Conservation (phyloP, 2,888 invertebrate species). For the Pycnomerus fuliginosus region DNA sequence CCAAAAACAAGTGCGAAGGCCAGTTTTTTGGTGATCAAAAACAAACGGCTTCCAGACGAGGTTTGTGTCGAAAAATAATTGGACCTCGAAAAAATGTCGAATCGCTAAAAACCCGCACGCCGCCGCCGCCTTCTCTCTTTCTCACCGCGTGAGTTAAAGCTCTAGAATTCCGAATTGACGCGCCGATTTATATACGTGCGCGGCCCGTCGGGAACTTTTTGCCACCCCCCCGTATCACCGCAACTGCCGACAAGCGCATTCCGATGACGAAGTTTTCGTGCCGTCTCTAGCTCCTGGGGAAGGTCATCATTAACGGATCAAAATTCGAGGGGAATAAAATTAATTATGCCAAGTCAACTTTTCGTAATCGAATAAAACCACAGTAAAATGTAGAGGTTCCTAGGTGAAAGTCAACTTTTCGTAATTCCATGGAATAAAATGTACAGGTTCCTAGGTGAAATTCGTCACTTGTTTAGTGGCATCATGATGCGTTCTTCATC, state of each 20-base stretch:
- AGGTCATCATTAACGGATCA: too few relatives aligned
- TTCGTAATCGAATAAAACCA: too few relatives aligned
- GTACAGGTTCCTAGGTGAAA: too few relatives aligned
- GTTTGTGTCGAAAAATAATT: conserved; percentile 50
- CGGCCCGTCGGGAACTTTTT: conserved; percentile 14
- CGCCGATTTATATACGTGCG: conserved; percentile 41
- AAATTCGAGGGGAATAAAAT: too few relatives aligned
- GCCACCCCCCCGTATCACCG: conserved; percentile 10
- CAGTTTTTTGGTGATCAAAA: conserved; percentile 42
- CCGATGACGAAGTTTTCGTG: conserved; percentile 9
- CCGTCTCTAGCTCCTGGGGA: not conserved
- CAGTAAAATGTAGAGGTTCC: too few relatives aligned
- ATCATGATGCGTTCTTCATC: too few relatives aligned
- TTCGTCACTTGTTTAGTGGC: too few relatives aligned
- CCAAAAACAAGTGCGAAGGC: conserved; percentile 44
- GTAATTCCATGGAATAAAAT: too few relatives aligned
- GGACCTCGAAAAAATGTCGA: conserved; percentile 47
- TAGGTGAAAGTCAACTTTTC: too few relatives aligned
- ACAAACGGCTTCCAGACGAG: conserved; percentile 43
- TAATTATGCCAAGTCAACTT: too few relatives aligned
- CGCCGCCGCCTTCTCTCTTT: conserved; percentile 17
- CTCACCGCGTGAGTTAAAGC: conserved; percentile 44
- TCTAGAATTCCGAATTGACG: conserved; percentile 48
- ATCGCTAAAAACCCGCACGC: conserved; percentile 42
- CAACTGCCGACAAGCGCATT: conserved; percentile 14